These are phyloP conservation scores for Dolichoris vasculosae DNA, from an alignment of 1,140 invertebrate genomes.

Conservation along the genomic window DNA sequence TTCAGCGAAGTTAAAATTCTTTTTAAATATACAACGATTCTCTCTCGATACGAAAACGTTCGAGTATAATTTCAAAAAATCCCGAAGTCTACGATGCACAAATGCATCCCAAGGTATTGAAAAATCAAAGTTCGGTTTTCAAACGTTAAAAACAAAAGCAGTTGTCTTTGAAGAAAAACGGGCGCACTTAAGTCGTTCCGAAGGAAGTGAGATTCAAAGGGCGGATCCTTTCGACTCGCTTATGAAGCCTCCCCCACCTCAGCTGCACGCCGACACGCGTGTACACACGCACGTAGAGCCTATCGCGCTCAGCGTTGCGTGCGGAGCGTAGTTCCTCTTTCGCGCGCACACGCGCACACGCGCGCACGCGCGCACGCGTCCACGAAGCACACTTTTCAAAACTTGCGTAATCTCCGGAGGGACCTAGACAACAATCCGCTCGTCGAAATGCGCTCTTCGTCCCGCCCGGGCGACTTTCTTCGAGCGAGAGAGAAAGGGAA, in stretches of 20 bases:
- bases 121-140: background rate
- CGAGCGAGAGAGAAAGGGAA: background rate
- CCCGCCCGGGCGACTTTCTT: background rate
- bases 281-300: background rate
- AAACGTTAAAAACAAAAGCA: background rate
- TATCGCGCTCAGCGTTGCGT: conserved; percentile 52
- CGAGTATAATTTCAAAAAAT: background rate
- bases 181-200: background rate
- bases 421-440: background rate
- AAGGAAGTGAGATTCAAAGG: conserved; percentile 37
- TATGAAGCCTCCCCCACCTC: background rate
- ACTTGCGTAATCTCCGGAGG: conserved; percentile 62
- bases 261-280: background rate
- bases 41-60: background rate
- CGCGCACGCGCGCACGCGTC: background rate
- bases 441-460: conserved; percentile 6
- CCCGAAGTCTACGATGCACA: background rate
- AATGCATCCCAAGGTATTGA: background rate
- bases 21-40: background rate
- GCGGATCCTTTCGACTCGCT: conserved; percentile 16
- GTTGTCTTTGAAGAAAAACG: background rate
- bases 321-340: conserved; percentile 70
- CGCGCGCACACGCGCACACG: conserved; percentile 26
- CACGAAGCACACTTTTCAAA: conserved; percentile 66
- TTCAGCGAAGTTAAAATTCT: background rate